Conservation (phyloP, 2,113 vertebrate species). For the Corvus moneduloides region DNA sequence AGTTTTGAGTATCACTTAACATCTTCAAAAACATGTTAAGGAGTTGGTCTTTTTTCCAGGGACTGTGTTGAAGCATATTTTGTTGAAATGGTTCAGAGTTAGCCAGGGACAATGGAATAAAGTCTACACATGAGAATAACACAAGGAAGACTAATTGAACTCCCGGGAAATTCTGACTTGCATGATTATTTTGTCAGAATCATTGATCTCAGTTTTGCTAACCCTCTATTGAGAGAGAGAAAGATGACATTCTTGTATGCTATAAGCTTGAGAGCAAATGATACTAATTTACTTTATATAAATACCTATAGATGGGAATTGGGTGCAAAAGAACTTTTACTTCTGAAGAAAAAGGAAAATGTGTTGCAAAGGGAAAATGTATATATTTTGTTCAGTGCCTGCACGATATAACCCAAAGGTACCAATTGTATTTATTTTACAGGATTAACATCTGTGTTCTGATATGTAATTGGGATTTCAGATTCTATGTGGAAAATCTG, state of each 20-base stretch:
- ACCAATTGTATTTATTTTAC: conserved; percentile 69
- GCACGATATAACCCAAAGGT: conserved; percentile 64
- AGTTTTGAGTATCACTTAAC: background rate
- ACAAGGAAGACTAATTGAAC: conserved; percentile 6
- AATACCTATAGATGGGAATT: background rate
- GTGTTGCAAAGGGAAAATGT: background rate
- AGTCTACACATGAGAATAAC: background rate
- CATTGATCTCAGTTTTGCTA: conserved; percentile 24
- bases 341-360: background rate
- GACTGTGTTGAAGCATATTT: background rate
- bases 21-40: background rate
- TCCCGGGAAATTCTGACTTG: background rate
- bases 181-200: conserved; percentile 23
- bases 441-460: conserved; percentile 74
- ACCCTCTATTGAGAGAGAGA: background rate
- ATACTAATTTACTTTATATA: conserved; percentile 11
- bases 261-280: background rate
- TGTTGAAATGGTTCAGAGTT: background rate
- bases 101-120: background rate
- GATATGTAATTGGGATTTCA: conserved; percentile 60
- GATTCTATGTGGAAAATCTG: conserved; percentile 46
- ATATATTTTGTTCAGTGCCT: conserved; percentile 1
- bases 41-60: background rate
- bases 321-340: background rate
- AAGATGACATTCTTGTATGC: background rate